Conservation (phyloP, 1,140 invertebrate species). For the Chymomyza costata region DNA sequence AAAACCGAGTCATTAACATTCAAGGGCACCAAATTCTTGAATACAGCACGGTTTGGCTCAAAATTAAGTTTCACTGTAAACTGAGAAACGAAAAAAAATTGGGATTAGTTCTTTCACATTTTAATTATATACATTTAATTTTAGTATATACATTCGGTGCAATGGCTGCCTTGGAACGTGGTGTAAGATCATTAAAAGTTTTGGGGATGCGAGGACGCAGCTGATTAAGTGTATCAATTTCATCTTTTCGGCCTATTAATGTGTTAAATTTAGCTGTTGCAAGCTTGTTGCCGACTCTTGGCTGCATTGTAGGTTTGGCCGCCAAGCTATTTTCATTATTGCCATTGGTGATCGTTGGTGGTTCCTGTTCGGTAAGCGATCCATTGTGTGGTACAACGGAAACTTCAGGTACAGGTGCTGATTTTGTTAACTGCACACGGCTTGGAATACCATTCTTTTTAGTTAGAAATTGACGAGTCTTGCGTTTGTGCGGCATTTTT, state of each 20-base stretch:
- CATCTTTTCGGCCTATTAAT: slow-evolving; percentile 18
- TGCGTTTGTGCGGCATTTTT: slow-evolving; percentile 42
- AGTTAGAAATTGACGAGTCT: slow-evolving; percentile 1
- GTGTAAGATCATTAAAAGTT: slow-evolving; percentile 4
- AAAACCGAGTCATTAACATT: slow-evolving; percentile 53
- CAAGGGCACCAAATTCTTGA: slow-evolving; percentile 30
- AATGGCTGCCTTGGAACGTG: slow-evolving; percentile 18
- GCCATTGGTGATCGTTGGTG: too few species aligned
- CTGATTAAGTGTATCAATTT: slow-evolving; percentile 10
- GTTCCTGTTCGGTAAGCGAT: background rate
- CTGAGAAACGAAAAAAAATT: slow-evolving; percentile 7
- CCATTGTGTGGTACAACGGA: slow-evolving; percentile 13
- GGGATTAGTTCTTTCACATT: too few species aligned
- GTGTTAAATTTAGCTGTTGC: slow-evolving; percentile 37
- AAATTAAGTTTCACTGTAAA: slow-evolving; percentile 51
- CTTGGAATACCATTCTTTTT: slow-evolving; percentile 3
- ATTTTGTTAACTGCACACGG: background rate
- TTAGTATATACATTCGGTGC: slow-evolving; percentile 42
- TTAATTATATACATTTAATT: too few species aligned
- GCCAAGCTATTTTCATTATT: too few species aligned
- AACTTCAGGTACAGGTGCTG: background rate
- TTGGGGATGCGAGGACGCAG: background rate
- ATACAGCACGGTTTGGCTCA: slow-evolving; percentile 12
- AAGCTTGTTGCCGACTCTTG: slow-evolving; percentile 3
- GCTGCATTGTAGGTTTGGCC: too few species aligned